A percentile compares a stretch with the other conserved stretches of the same genome.
These are phyloP conservation scores for Deroplatys truncata DNA, from an alignment of 2,888 invertebrate genomes.

Conservation along the genomic window DNA sequence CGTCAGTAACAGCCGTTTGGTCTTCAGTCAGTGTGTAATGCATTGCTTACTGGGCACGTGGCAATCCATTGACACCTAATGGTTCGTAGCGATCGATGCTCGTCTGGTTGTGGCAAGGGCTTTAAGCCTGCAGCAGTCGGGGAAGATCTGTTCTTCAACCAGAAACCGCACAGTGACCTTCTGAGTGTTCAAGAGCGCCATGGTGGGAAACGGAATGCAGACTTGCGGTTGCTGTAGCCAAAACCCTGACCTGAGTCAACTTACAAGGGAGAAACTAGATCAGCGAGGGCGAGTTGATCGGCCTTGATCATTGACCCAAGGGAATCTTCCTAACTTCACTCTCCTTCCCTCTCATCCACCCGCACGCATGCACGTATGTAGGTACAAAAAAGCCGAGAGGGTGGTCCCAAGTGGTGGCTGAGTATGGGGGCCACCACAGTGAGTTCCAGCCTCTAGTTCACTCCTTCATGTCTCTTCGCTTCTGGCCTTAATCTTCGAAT, in stretches of 20 bases:
- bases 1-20: neutral
- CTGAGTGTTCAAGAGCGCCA: neutral
- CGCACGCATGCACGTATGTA: neutral
- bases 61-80: neutral
- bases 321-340: constrained; percentile 7
- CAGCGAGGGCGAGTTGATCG: constrained; percentile 23
- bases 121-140: neutral
- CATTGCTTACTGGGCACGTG: neutral
- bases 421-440: neutral
- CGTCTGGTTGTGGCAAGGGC: neutral
- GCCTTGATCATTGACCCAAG: constrained; percentile 28
- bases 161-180: neutral
- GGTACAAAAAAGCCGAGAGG: neutral
- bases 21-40: neutral
- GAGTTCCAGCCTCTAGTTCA: too few relatives aligned
- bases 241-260: neutral
- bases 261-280: constrained; percentile 12
- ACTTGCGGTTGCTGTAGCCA: neutral
- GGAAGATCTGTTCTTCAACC: neutral
- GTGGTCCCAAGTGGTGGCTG: neutral
- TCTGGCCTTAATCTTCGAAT: too few relatives aligned
- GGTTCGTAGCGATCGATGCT: neutral
- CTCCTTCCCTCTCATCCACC: neutral
- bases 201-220: neutral
- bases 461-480: too few relatives aligned